phyloP scores from a whole-genome alignment of 2,888 invertebrate genomes.

The Epirrhoe alternata region DNA sequence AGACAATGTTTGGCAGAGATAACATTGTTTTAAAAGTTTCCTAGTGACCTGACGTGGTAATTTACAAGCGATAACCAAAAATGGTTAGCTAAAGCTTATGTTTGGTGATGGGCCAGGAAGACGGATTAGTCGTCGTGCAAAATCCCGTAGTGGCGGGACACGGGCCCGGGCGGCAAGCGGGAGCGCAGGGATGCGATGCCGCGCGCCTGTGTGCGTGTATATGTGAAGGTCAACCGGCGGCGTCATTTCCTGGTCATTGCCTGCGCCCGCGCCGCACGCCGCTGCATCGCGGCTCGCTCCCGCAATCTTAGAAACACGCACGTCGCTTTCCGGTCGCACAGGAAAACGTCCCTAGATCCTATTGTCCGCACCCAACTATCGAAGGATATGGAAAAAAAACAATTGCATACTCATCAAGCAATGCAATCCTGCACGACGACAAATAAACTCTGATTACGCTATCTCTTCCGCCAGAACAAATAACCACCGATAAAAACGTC shows the following conservation, averaged over 20 bases:
- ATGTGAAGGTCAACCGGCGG: slow-evolving; percentile 80
- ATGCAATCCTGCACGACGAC: slow-evolving; percentile 43
- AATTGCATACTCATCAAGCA: slow-evolving; percentile 38
- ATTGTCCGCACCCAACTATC: slow-evolving; percentile 55
- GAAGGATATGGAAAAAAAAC: slow-evolving; percentile 58
- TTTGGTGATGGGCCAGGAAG: slow-evolving; percentile 1
- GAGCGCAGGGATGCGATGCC: slow-evolving; percentile 57
- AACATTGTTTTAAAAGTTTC: slow-evolving; percentile 34
- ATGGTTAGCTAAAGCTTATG: neutral
- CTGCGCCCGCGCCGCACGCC: slow-evolving; percentile 66
- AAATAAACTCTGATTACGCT: slow-evolving; percentile 48
- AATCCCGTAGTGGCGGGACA: slow-evolving; percentile 45
- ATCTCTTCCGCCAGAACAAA: slow-evolving; percentile 62
- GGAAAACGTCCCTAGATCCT: slow-evolving; percentile 64
- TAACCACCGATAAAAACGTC: slow-evolving; percentile 50
- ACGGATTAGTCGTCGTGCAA: slow-evolving; percentile 20
- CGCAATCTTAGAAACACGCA: slow-evolving; percentile 66
- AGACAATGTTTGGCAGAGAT: slow-evolving; percentile 45
- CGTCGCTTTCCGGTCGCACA: slow-evolving; percentile 75
- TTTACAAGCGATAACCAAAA: slow-evolving; percentile 24
- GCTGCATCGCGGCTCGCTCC: slow-evolving; percentile 46
- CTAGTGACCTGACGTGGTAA: slow-evolving; percentile 25
- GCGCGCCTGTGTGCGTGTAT: slow-evolving; percentile 53
- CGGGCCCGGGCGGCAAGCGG: slow-evolving; percentile 41
- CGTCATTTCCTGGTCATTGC: slow-evolving; percentile 85